Base-by-base conservation (phyloP, 2,797 vertebrate genomes). In the Tarsius wallacei region DNA sequence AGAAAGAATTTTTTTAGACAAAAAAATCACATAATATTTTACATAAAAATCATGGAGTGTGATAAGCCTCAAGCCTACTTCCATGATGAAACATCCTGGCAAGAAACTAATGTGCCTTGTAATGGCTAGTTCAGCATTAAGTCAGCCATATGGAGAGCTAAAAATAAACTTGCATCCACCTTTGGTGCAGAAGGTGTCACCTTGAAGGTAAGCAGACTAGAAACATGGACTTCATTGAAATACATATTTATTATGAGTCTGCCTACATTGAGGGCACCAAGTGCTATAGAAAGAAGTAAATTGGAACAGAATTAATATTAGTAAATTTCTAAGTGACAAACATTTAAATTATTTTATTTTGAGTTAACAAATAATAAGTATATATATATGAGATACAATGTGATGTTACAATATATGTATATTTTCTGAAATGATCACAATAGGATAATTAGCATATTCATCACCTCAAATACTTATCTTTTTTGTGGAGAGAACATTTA, bases 71-170 rank as follows among this genome's bases (percentile, higher is more conserved):
- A 97, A 98, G 93, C 82, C 86, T 95, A 64, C 47, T 97, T 98
- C 90, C 91, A 73, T 31, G 68, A 85, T 96, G 91, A 97, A 98
- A 83, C 66, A 74, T 88, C 82, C 94, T 66, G 96, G 86, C 2
- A 57, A 97, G 96, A 98, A 98, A 95, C 88, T 98, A 98, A 98
- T 98, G 94, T 98, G 89, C 98, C 98, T 97, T 98, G 95, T 97
- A 98, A 98, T 95, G 91, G 93, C 94, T 89, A 78, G 91, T 97
- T 81, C 42, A 84, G 28, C 85, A 96, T 93, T 97, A 94, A 98
- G 71, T 70, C 84, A 97, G 51, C 85, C 94, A 96, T 68, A 97
- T 96, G 94, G 92, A 97, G 93, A 97, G 78, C 86, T 97, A 98
- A 98, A 98, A 98, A 98, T 97, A 96, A 42, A n/a, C 49, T 55